Evolutionary conservation across 2,113 vertebrate species (phyloP), one percentile per base, ranked within the genome.

Genomic region (Oreochromis spilurus): DNA sequence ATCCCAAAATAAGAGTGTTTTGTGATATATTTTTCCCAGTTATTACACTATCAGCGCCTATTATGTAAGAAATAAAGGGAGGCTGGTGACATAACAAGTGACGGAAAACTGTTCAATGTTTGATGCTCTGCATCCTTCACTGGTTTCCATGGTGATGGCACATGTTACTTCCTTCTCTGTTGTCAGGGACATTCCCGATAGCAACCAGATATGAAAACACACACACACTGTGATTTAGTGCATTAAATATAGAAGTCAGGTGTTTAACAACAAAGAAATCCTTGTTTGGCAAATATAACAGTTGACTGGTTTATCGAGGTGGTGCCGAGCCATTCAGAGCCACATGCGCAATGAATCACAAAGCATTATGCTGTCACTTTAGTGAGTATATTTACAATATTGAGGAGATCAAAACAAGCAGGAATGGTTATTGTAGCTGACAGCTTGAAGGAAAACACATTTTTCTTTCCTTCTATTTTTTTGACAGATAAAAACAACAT

Each of bases 41-140:
- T 48, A 38, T 24, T 67, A 75, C 3, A 21, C 21, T 31, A 62
- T 72, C 40, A 86, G 75, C 34, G 57, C 11, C 31, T 78, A 81
- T 89, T 90, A 90, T 78, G 79, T 79, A 84, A 93, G 79, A 67
- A 84, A 54, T 29, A 54, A 87, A 45, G 9, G 40, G 38, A 78
- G 31, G 52, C 26, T 84, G 87, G 75, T 89, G 89, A 94, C 83
- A 93, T 84, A 91, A 92, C 72, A 65, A 82, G 82, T 62, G 78
- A 82, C 1, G 2, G 81, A 55, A 81, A 89, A 83, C 29, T 55
- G 83, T 72, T 83, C 65, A 85, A 79, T 82, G 79, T 90, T 86
- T 91, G 50, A 90, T 87, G 55, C 36, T 62, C 84, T 84, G 77
- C 70, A 78, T 84, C 83, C 50, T 80, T 87, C 81, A 36, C 50